Evolutionary conservation across 2,888 invertebrate species (phyloP), one percentile per base, ranked within the genome.

Genomic region (Hanleya hanleyi): DNA sequence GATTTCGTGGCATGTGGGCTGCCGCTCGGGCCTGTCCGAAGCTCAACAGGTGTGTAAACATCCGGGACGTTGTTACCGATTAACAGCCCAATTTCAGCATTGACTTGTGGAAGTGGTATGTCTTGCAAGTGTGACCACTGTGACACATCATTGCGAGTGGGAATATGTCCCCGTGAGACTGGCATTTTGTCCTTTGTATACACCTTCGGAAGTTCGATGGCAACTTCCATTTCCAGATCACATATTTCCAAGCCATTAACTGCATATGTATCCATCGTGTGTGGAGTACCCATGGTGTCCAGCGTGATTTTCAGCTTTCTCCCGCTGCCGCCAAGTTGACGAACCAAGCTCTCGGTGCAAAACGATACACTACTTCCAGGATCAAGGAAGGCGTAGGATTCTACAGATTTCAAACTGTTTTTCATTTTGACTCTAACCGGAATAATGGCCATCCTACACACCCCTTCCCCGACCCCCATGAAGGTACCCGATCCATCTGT

Each of bases 1-100:
- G 72, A 57, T 61, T 47, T 72, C 7, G 71, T 67, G 9, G 77
- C 77, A 66, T 77, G 76, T 7, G 77, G 77, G 9, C 70, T 68
- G 4, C 75, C 77, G 50, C 69, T 65, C 7, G 70, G 73, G 15
- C 77, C 77, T 4, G 75, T 69, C 26, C 57, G 7, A 29, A 69
- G 32, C n/a, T 75, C 69, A 66, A 67, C 51, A 18, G 77, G 74
- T 22, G 76, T 33, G 36, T 70, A 77, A 32, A 71, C 77, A 47
- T 77, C 74, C 1, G 69, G 70, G 0, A 77, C 74, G 51, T 73
- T 70, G 36, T 67, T 69, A 12, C 77, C 77, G 35, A 77, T 71
- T 35, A 77, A 41, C 33, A 77, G 57, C 9, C 73, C 74, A 12
- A 77, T 69, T 26, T 71, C 71, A 38, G 32, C 67, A 67, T 68